These are phyloP conservation scores for Xyrichtys novacula DNA, from an alignment of 2,797 vertebrate genomes.

Conservation along the genomic window DNA sequence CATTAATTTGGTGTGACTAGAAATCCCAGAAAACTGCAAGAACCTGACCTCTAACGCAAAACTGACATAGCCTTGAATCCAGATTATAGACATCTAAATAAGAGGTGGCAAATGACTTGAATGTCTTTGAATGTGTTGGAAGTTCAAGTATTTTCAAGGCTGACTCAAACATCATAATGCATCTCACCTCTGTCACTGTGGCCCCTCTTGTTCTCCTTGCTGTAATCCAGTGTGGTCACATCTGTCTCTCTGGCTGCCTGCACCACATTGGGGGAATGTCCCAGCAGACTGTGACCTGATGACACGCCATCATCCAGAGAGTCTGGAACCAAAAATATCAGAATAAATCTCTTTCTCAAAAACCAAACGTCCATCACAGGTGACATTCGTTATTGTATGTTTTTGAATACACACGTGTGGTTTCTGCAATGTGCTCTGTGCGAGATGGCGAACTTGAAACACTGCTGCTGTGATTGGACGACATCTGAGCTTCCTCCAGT, in stretches of 20 bases:
- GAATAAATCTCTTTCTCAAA: background rate
- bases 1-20: slow-evolving; percentile 42
- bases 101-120: background rate
- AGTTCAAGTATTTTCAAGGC: background rate
- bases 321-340: slow-evolving; percentile 79
- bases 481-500: slow-evolving; percentile 94
- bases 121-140: background rate
- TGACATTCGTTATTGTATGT: too few relatives aligned
- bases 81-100: background rate
- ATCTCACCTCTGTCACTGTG: slow-evolving; percentile 91
- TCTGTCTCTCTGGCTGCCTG: slow-evolving; percentile 93
- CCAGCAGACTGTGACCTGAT: slow-evolving; percentile 92
- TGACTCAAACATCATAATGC: background rate
- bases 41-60: slow-evolving; percentile 37
- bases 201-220: slow-evolving; percentile 92
- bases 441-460: slow-evolving; percentile 95
- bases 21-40: slow-evolving; percentile 44
- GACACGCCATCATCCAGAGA: slow-evolving; percentile 91
- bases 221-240: slow-evolving; percentile 89
- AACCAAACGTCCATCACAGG: too few relatives aligned
- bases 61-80: slow-evolving; percentile 14
- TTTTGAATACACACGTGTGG: slow-evolving; percentile 62
- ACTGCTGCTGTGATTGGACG: slow-evolving; percentile 97
- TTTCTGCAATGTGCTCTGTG: slow-evolving; percentile 85
- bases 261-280: slow-evolving; percentile 90